Evolutionary conservation across 2,113 vertebrate genomes (phyloP).

Genomic region (Neolamprologus kungweensis): DNA sequence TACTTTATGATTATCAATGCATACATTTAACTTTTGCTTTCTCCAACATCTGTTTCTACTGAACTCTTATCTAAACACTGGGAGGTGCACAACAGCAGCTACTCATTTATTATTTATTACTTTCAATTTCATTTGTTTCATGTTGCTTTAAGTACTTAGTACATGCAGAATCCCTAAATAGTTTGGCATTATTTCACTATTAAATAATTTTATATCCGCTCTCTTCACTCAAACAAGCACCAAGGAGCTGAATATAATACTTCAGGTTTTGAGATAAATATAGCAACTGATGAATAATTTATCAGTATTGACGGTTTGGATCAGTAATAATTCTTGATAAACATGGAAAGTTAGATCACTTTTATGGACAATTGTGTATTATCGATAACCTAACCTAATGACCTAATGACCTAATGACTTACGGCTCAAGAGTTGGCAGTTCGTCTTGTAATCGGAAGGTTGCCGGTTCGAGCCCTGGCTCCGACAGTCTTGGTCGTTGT

Average conservation of each 20-base stretch:
- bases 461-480: fast-evolving
- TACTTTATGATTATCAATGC: background rate
- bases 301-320: background rate
- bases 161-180: background rate
- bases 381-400: background rate
- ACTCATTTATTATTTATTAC: background rate
- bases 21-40: background rate
- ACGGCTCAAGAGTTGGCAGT: background rate
- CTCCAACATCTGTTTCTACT: background rate
- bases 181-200: background rate
- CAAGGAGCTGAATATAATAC: background rate
- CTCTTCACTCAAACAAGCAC: background rate
- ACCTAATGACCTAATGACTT: background rate
- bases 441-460: background rate
- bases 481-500: background rate
- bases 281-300: background rate
- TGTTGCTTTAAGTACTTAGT: background rate
- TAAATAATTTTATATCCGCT: background rate
- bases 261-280: background rate
- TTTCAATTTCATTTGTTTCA: background rate
- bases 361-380: background rate
- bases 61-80: background rate
- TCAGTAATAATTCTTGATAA: background rate
- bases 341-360: background rate
- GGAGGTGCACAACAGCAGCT: background rate